Percentiles rank a stretch among this genome's conserved stretches.
phyloP scores from a whole-genome alignment of 1,140 invertebrate species.

The Eubasilissa regina region DNA sequence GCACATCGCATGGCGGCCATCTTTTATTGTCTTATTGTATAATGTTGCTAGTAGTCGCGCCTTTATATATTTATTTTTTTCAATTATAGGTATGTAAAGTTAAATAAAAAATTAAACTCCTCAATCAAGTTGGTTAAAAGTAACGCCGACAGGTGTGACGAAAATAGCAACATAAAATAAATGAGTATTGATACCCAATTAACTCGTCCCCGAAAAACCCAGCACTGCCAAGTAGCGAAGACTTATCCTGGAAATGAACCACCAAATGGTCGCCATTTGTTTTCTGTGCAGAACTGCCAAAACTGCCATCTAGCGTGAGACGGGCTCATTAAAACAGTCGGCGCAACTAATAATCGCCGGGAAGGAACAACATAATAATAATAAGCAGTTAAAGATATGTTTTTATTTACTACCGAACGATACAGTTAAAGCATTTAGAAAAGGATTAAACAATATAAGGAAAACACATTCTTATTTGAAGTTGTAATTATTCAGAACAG shows the following conservation, averaged over 20 bases:
- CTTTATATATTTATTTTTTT: too few relatives aligned
- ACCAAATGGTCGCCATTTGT: constrained; percentile 31
- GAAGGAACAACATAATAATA: constrained; percentile 19
- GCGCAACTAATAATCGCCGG: constrained; percentile 37
- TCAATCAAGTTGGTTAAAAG: too few relatives aligned
- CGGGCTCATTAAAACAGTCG: constrained; percentile 29
- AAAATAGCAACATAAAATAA: too few relatives aligned
- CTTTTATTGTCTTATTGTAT: too few relatives aligned
- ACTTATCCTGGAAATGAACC: constrained; percentile 39
- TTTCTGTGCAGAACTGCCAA: constrained; percentile 35
- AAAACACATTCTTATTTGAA: too few relatives aligned
- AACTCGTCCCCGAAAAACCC: not conserved
- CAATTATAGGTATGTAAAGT: too few relatives aligned
- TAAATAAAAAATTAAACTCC: too few relatives aligned
- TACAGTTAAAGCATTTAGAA: constrained; percentile 15
- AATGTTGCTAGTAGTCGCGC: too few relatives aligned
- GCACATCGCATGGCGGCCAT: too few relatives aligned
- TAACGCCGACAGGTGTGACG: too few relatives aligned
- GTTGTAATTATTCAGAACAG: too few relatives aligned
- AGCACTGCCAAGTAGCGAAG: constrained; percentile 8
- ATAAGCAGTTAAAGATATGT: constrained; percentile 33
- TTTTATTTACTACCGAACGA: constrained; percentile 39
- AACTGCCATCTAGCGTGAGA: constrained; percentile 44
- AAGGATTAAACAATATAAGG: not conserved
- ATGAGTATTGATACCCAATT: constrained; percentile 21